phyloP scores from a whole-genome alignment of 23 tunicate genomes.

The Trididemnum clinides region DNA sequence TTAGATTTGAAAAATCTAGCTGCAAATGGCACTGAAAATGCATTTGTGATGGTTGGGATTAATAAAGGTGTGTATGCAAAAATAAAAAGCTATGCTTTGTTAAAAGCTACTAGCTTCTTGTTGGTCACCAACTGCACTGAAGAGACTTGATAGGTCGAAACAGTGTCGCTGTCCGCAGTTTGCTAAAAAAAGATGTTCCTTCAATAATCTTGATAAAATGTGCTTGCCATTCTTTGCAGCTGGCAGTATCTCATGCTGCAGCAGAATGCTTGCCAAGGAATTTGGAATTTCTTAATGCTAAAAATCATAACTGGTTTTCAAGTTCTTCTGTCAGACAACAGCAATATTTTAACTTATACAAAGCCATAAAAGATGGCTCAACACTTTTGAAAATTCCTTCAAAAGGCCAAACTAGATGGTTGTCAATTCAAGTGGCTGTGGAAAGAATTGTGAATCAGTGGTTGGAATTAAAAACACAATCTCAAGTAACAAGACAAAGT shows the following conservation, averaged over 20 bases:
- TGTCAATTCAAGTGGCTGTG: slow-evolving; percentile 12
- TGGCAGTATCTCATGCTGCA: slow-evolving; percentile 14
- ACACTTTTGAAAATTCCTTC: slow-evolving; percentile 18
- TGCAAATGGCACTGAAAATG: background rate
- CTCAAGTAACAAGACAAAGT: slow-evolving; percentile 12
- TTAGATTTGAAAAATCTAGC: background rate
- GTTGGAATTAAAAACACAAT: slow-evolving; percentile 37
- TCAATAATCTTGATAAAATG: slow-evolving; percentile 29
- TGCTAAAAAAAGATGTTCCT: slow-evolving; percentile 17
- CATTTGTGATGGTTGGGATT: slow-evolving; percentile 10
- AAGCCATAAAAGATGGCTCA: slow-evolving; percentile 22
- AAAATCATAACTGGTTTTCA: slow-evolving; percentile 58
- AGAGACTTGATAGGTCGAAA: too few relatives aligned
- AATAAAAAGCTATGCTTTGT: too few relatives aligned
- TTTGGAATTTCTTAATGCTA: slow-evolving; percentile 35
- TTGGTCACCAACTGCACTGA: too few relatives aligned
- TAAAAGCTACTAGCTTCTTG: too few relatives aligned
- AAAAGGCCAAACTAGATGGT: slow-evolving; percentile 32
- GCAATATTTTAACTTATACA: slow-evolving; percentile 23
- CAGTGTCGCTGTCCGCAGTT: too few relatives aligned
- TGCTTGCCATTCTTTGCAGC: slow-evolving; percentile 51
- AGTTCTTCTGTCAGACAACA: slow-evolving; percentile 1
- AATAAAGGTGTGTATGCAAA: slow-evolving; percentile 34
- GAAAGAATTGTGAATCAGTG: slow-evolving; percentile 27
- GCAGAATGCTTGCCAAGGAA: slow-evolving; percentile 34